A percentile compares a stretch with the other conserved stretches of the same genome.
phyloP scores from a whole-genome alignment of 2,888 invertebrate genomes.

The Tromatobia lineatoria region DNA sequence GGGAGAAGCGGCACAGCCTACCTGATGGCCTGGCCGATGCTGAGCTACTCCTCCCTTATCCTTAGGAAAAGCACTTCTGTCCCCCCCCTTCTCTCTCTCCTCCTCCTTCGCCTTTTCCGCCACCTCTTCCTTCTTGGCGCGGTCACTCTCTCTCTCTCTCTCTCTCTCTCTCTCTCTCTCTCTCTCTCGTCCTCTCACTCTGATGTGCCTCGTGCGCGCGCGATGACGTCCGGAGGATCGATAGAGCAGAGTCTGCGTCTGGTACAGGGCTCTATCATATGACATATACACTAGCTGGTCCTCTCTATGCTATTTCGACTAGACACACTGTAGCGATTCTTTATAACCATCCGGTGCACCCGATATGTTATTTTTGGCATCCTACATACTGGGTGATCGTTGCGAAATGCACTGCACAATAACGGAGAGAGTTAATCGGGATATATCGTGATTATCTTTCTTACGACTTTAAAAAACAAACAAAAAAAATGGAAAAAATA shows the following conservation, averaged over 20 bases:
- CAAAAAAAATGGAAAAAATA: not conserved
- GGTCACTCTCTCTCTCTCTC: conserved; percentile 55
- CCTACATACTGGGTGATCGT: conserved; percentile 70
- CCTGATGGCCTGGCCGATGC: conserved; percentile 47
- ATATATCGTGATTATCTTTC: not conserved
- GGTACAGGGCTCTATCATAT: conserved; percentile 1
- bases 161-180: conserved; percentile 60
- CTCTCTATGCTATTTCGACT: conserved; percentile 3
- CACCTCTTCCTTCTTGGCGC: conserved; percentile 43
- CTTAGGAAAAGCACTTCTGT: conserved; percentile 35
- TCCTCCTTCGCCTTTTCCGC: conserved; percentile 30
- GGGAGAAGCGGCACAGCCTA: conserved; percentile 29
- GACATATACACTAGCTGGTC: conserved; percentile 15
- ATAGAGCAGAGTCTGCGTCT: conserved; percentile 85
- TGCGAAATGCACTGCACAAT: conserved; percentile 5
- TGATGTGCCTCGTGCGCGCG: conserved; percentile 61
- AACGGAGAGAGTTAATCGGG: not conserved
- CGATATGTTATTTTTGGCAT: conserved; percentile 70
- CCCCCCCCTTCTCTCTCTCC: conserved; percentile 44
- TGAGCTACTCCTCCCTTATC: conserved; percentile 44
- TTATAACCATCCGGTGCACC: conserved; percentile 77
- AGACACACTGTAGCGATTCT: conserved; percentile 62
- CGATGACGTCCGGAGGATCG: conserved; percentile 75
- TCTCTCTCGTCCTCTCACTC: conserved; percentile 60
- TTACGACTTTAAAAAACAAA: not conserved